A percentile compares a stretch with the other conserved stretches of the same genome.
phyloP scores from a whole-genome alignment of 2,797 vertebrate species.

The Serranus cabrilla region DNA sequence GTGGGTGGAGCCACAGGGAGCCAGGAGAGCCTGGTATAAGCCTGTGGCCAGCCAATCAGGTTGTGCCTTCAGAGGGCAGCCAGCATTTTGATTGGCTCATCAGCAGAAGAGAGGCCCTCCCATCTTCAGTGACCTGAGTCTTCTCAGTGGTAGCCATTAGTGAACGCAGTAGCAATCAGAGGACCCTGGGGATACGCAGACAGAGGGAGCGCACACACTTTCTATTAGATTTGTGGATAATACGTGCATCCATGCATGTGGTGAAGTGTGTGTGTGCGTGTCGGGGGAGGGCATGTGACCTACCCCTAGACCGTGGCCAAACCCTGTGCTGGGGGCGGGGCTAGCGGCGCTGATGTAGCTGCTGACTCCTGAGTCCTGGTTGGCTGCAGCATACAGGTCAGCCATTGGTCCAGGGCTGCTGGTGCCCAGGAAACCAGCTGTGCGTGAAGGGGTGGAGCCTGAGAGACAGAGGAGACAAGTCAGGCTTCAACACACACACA shows the following conservation, averaged over 20 bases:
- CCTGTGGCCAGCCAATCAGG: slow-evolving; percentile 78
- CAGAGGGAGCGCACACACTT: slow-evolving; percentile 22
- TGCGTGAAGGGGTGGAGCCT: slow-evolving; percentile 95
- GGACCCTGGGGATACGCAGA: slow-evolving; percentile 87
- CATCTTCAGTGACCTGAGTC: slow-evolving; percentile 76
- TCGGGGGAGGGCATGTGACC: slow-evolving; percentile 63
- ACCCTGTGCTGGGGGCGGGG: slow-evolving; percentile 95
- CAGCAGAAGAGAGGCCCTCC: slow-evolving; percentile 78
- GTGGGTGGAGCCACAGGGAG: slow-evolving; percentile 80
- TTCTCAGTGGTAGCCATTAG: slow-evolving; percentile 98
- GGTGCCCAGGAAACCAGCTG: slow-evolving; percentile 95
- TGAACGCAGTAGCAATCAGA: slow-evolving; percentile 98
- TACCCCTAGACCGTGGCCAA: slow-evolving; percentile 96
- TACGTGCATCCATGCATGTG: slow-evolving; percentile 32
- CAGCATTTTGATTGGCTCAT: slow-evolving; percentile 82
- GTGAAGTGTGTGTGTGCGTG: slow-evolving; percentile 6
- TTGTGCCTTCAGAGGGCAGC: slow-evolving; percentile 76
- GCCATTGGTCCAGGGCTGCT: slow-evolving; percentile 98
- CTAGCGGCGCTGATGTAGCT: slow-evolving; percentile 98
- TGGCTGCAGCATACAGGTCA: slow-evolving; percentile 96
- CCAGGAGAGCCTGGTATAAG: slow-evolving; percentile 58
- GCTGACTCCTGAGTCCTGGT: slow-evolving; percentile 97
- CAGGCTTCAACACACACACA: slow-evolving; percentile 41
- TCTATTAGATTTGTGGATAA: slow-evolving; percentile 24
- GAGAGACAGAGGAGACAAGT: slow-evolving; percentile 55